Percentiles rank a stretch among this genome's conserved stretches.
phyloP scores from a whole-genome alignment of 2,113 vertebrate species.

The Nothocercus nigrocapillus region DNA sequence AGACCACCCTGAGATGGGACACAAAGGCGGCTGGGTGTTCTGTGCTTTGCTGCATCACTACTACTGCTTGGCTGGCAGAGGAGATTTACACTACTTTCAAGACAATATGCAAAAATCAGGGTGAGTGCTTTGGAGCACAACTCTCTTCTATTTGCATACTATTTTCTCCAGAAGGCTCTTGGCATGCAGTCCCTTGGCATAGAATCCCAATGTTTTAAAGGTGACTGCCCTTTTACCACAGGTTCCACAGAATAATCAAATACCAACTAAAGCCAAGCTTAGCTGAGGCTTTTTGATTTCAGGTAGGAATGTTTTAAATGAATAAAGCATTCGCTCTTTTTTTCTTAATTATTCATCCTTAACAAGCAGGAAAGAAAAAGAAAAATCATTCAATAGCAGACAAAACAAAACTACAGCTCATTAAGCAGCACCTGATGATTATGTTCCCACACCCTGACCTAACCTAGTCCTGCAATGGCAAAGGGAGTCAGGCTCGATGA shows the following conservation, averaged over 20 bases:
- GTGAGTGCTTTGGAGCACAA: background rate
- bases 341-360: background rate
- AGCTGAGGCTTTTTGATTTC: background rate
- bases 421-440: background rate
- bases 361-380: background rate
- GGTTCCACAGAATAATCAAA: background rate
- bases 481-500: background rate
- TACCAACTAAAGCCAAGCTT: background rate
- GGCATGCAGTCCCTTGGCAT: background rate
- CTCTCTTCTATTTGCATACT: accelerated
- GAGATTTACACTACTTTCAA: background rate
- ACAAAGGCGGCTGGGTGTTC: background rate
- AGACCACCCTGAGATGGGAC: accelerated
- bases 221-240: background rate
- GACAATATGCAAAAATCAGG: background rate
- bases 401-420: background rate
- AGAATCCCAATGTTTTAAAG: background rate
- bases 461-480: background rate
- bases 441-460: background rate
- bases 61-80: background rate
- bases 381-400: background rate
- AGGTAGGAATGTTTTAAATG: background rate
- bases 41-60: background rate
- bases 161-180: background rate
- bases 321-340: background rate